These are phyloP conservation scores for Cyanoramphus novaezelandiae DNA, from an alignment of 2,113 vertebrate genomes.

Conservation along the genomic window DNA sequence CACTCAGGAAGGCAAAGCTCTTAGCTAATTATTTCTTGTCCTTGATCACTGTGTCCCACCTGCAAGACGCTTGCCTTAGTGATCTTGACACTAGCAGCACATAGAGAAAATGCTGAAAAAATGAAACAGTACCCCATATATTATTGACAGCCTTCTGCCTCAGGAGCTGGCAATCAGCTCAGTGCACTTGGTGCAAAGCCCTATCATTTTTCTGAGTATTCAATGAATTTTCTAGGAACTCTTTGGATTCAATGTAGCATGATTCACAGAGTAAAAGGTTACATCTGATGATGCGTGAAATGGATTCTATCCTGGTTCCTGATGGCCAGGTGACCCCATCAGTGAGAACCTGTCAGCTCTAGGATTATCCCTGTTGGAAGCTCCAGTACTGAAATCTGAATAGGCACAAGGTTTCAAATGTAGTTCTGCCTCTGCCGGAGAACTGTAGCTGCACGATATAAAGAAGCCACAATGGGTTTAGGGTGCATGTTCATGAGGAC, in stretches of 20 bases:
- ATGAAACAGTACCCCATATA: background rate
- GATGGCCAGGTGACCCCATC: no score
- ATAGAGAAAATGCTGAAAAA: background rate
- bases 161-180: background rate
- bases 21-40: background rate
- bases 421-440: background rate
- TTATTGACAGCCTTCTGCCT: background rate
- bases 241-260: background rate
- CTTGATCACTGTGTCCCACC: background rate
- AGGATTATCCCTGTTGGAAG: background rate
- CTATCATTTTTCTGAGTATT: background rate
- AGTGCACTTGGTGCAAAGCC: background rate
- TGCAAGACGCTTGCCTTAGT: background rate
- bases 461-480: accelerated
- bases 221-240: background rate
- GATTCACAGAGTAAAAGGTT: background rate
- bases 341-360: background rate
- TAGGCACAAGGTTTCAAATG: background rate
- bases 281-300: background rate
- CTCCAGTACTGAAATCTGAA: background rate
- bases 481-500: background rate
- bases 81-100: background rate
- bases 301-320: background rate
- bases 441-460: background rate
- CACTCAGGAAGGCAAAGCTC: background rate